Evolutionary conservation across 30 jellyfish, hydroid and myxozoan genomes (phyloP), one percentile per base, ranked within the genome.

Genomic region (Turritopsis dohrnii): DNA sequence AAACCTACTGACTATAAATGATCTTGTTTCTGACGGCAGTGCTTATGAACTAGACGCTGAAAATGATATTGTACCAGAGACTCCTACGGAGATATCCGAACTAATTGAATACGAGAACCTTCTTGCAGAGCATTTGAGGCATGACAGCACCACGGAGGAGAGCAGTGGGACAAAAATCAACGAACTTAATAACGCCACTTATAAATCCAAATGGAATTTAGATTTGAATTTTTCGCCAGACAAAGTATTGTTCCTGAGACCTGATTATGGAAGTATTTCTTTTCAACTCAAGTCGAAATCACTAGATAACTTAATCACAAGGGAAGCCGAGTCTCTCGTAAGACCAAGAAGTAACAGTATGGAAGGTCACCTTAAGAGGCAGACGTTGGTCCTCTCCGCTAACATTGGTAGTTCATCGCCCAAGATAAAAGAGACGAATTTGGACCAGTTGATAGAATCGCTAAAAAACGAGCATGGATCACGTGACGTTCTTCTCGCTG

Each of bases 391-490:
- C 18, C 54, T 90, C 54, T 86, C 97, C 27, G 85, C 89, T 3
- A 74, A 30, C 9, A 23, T 74, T 16, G 27, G 19, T 9, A 76
- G 82, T 18, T 75, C 82, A 54, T 81, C 81, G 73, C 89, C 97
- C 3, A 74, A 74, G 60, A 72, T 90, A 52, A 85, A 85, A 71
- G 97, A 85, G 77, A 90, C 97, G 0, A 86, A 90, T 84, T 65
- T 90, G 73, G 97, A 90, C 69, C 95, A 90, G 22, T 65, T 90
- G 27, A 90, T 90, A 83, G 83, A 85, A 72, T 85, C 95, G 66
- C 52, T 90, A 74, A 88, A 13, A 41, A 41, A 41, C 13, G 60
- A 41, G 13, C 60, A 41, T 13, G 60, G 60, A 41, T 41, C 60
- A 41, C 60, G 60, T 41, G 60, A 41, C 13, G 60, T 41, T 41